A percentile compares a stretch with the other conserved stretches of the same genome.
phyloP scores from a whole-genome alignment of 2,888 invertebrate species.

The Macrophya annulata region DNA sequence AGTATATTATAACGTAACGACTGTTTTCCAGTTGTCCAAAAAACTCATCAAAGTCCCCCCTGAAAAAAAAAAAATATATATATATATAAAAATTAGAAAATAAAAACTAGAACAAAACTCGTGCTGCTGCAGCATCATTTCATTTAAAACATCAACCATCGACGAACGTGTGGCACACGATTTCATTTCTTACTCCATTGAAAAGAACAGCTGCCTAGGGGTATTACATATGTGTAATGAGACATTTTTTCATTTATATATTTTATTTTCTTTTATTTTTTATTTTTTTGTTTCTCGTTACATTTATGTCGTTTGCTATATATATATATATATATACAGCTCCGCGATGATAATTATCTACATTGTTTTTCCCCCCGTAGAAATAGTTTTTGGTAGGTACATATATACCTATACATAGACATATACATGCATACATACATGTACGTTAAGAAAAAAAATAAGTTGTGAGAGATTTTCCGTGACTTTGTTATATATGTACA shows the following conservation, averaged over 20 bases:
- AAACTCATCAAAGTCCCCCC: background rate
- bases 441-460: background rate
- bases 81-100: too few species aligned
- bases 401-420: too few species aligned
- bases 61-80: background rate
- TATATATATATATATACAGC: background rate
- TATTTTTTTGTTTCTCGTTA: background rate
- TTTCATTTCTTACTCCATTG: constrained; percentile 13
- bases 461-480: background rate
- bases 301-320: background rate
- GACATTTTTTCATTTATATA: background rate
- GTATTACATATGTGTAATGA: constrained; percentile 13
- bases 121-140: background rate
- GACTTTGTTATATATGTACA: background rate
- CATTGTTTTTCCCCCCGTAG: background rate
- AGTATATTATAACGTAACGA: background rate
- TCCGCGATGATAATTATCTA: background rate
- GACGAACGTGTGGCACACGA: constrained; percentile 3
- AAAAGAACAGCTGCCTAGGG: constrained; percentile 16
- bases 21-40: background rate
- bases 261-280: background rate
- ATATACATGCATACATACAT: background rate
- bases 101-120: background rate
- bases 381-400: background rate
- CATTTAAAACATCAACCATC: constrained; percentile 10